phyloP scores from a whole-genome alignment of 2,113 vertebrate species.

The Anser cygnoides region DNA sequence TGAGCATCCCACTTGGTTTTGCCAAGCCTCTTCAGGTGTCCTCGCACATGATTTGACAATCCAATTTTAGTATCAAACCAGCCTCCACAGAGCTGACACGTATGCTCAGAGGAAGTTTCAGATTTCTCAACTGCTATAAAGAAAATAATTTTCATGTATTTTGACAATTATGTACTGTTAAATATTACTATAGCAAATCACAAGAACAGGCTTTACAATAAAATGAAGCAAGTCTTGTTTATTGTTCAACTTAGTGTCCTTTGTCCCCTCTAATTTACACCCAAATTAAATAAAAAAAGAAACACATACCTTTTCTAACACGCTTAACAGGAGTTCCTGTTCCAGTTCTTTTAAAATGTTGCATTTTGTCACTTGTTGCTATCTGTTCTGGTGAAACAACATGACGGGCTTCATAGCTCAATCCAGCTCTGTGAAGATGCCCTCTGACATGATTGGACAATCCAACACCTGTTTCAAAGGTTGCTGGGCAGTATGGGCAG shows the following conservation, averaged over 20 bases:
- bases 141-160: constrained; percentile 52
- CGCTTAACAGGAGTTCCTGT: constrained; percentile 81
- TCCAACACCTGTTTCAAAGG: constrained; percentile 92
- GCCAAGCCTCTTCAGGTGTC: constrained; percentile 92
- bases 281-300: neutral
- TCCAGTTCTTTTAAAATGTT: constrained; percentile 87
- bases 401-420: constrained; percentile 93
- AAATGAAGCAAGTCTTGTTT: neutral
- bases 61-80: constrained; percentile 96
- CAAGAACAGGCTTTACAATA: neutral
- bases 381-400: constrained; percentile 93
- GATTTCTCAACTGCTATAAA: constrained; percentile 86
- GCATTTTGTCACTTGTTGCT: constrained; percentile 88
- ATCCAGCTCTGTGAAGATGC: constrained; percentile 91
- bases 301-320: constrained; percentile 87
- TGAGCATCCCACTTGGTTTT: constrained; percentile 85
- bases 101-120: constrained; percentile 86
- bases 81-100: constrained; percentile 89
- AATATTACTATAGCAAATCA: neutral
- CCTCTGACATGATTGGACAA: constrained; percentile 94
- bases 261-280: neutral
- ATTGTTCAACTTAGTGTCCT: neutral
- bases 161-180: neutral
- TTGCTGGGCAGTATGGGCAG: constrained; percentile 92
- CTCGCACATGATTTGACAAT: constrained; percentile 93